Evolutionary conservation across 2,888 invertebrate genomes (phyloP).

Genomic region (Fragum fragum): DNA sequence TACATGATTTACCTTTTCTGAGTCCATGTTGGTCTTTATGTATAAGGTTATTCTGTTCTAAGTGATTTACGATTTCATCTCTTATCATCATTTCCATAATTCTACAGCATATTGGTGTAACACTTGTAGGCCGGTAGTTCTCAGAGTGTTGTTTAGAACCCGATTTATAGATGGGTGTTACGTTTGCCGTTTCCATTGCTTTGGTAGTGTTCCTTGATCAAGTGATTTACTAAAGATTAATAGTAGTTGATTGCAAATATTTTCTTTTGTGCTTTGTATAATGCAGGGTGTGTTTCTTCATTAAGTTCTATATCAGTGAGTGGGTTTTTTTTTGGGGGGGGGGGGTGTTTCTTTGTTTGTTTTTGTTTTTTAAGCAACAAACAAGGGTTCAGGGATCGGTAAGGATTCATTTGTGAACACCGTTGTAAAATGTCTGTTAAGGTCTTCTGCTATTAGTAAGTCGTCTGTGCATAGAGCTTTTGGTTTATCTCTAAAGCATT

Average conservation of each 20-base stretch:
- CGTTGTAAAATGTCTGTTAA: slow-evolving; percentile 1
- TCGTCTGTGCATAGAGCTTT: not conserved
- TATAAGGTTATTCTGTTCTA: slow-evolving; percentile 16
- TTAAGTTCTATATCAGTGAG: no score
- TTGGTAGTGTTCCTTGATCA: slow-evolving; percentile 12
- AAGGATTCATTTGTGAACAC: slow-evolving; percentile 13
- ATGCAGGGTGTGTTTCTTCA: slow-evolving; percentile 31
- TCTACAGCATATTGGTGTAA: no score
- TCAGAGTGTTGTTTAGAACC: slow-evolving; percentile 9
- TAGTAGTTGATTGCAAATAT: not conserved
- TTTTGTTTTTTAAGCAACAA: not conserved
- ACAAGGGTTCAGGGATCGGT: not conserved
- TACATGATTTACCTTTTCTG: not conserved
- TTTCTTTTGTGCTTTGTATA: slow-evolving; percentile 1
- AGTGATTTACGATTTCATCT: not conserved
- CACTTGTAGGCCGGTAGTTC: slow-evolving; percentile 26
- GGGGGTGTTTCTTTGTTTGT: slow-evolving; percentile 3
- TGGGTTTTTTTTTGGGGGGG: not conserved
- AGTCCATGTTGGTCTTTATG: slow-evolving; percentile 22
- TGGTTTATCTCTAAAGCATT: not conserved
- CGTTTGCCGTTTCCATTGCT: slow-evolving; percentile 26
- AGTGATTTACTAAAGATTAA: slow-evolving; percentile 24
- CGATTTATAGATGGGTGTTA: slow-evolving; percentile 12
- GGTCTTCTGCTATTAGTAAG: not conserved
- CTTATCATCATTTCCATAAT: slow-evolving; percentile 24